A percentile compares a stretch with the other conserved stretches of the same genome.
Evolutionary conservation across 2,797 vertebrate species (phyloP).

Genomic region (Pyrocephalus nanus): DNA sequence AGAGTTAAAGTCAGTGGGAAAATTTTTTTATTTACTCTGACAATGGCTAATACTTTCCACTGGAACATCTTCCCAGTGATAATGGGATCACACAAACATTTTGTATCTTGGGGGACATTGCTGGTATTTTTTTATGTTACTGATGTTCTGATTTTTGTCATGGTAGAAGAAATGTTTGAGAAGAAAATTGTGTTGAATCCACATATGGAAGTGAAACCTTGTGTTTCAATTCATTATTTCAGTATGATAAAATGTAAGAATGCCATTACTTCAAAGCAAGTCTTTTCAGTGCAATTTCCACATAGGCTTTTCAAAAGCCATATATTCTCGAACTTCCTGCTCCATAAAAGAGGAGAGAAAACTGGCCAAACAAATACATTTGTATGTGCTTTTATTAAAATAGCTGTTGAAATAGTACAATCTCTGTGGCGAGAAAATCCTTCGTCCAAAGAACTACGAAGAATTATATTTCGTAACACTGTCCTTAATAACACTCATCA

Average conservation of each 20-base stretch:
- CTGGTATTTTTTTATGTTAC: neutral
- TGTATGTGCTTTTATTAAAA: neutral
- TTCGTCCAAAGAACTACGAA: neutral
- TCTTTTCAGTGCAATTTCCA: neutral
- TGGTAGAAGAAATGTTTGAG: neutral
- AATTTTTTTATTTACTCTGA: neutral
- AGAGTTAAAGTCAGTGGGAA: neutral
- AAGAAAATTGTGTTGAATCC: neutral
- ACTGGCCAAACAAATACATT: neutral
- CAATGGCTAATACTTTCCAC: neutral
- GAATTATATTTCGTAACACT: constrained; percentile 12
- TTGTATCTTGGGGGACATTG: neutral
- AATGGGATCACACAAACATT: neutral
- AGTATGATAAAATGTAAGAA: neutral
- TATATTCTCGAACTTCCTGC: neutral
- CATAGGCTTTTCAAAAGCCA: neutral
- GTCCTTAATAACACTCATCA: neutral
- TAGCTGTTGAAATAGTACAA: neutral
- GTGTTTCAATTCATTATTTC: neutral
- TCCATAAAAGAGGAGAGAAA: neutral
- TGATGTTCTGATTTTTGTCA: neutral
- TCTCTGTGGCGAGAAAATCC: neutral
- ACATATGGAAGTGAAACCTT: neutral
- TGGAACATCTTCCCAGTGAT: neutral
- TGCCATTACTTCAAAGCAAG: neutral